A percentile compares a stretch with the other conserved stretches of the same genome.
phyloP scores from a whole-genome alignment of 2,113 vertebrate genomes.

The Coptodon bakossiorum region DNA sequence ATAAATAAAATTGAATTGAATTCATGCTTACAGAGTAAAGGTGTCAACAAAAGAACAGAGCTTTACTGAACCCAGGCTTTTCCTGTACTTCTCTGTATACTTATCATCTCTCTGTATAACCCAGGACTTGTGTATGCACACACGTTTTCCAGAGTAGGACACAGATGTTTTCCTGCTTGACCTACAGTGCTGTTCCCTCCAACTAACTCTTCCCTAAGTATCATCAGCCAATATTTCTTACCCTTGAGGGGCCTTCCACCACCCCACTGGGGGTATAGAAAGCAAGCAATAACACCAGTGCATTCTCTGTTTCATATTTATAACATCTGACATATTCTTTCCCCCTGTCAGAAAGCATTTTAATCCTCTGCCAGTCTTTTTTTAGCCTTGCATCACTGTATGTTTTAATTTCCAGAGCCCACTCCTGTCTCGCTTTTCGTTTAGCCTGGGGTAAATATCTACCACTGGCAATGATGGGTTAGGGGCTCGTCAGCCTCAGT shows the following conservation, averaged over 20 bases:
- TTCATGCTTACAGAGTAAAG: neutral
- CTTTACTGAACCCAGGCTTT: neutral
- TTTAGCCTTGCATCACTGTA: slow-evolving; percentile 12
- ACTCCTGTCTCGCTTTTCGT: neutral
- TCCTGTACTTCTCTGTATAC: neutral
- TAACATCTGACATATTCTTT: slow-evolving; percentile 53
- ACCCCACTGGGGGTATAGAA: slow-evolving; percentile 2
- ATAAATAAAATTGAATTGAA: neutral
- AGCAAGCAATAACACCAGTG: slow-evolving; percentile 34
- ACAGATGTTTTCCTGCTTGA: slow-evolving; percentile 42
- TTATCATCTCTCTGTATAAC: neutral
- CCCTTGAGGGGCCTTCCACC: neutral
- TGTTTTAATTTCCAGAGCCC: slow-evolving; percentile 26
- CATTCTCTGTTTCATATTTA: slow-evolving; percentile 56
- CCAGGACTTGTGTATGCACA: neutral
- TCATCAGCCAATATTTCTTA: neutral
- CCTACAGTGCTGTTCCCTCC: neutral
- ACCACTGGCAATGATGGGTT: neutral
- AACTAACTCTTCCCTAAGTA: slow-evolving; percentile 10
- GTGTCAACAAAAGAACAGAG: neutral
- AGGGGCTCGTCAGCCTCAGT: neutral
- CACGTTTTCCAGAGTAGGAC: neutral
- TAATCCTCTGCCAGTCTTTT: slow-evolving; percentile 38
- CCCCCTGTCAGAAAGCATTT: slow-evolving; percentile 46
- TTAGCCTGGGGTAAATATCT: neutral